phyloP scores from a whole-genome alignment of 2,888 invertebrate genomes.

The Patella ulyssiponensis region DNA sequence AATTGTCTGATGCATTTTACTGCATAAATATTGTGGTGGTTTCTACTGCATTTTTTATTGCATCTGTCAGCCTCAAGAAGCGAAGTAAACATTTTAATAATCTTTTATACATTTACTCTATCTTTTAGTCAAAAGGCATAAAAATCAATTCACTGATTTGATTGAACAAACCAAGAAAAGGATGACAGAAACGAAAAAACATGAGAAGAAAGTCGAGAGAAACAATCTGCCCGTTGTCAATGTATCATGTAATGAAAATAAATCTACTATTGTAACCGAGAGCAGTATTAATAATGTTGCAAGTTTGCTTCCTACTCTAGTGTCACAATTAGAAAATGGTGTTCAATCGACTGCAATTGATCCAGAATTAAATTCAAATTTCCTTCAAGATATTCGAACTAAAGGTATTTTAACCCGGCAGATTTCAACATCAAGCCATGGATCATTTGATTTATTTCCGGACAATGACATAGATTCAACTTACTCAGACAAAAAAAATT shows the following conservation, averaged over 20 bases:
- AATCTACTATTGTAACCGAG: background rate
- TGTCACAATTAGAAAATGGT: background rate
- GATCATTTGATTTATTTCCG: slow-evolving; percentile 1
- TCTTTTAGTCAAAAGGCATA: slow-evolving; percentile 29
- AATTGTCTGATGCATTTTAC: too few relatives aligned
- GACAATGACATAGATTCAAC: background rate
- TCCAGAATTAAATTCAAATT: background rate
- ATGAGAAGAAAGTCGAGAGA: too few relatives aligned
- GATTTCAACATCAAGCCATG: background rate
- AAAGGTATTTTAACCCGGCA: background rate
- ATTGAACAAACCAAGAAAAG: slow-evolving; percentile 25
- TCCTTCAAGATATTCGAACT: background rate
- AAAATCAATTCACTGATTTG: slow-evolving; percentile 32
- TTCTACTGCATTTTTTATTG: too few relatives aligned
- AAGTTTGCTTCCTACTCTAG: too few relatives aligned
- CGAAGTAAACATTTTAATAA: too few relatives aligned
- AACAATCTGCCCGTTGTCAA: too few relatives aligned
- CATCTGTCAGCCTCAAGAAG: too few relatives aligned
- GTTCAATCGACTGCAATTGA: background rate
- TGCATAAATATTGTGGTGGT: too few relatives aligned
- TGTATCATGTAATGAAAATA: background rate
- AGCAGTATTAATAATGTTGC: background rate
- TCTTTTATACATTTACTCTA: background rate
- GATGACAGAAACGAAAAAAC: slow-evolving; percentile 12
- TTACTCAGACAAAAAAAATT: background rate